These are phyloP conservation scores for Charadrius vociferus DNA, from an alignment of 2,113 vertebrate species.

Conservation along the genomic window DNA sequence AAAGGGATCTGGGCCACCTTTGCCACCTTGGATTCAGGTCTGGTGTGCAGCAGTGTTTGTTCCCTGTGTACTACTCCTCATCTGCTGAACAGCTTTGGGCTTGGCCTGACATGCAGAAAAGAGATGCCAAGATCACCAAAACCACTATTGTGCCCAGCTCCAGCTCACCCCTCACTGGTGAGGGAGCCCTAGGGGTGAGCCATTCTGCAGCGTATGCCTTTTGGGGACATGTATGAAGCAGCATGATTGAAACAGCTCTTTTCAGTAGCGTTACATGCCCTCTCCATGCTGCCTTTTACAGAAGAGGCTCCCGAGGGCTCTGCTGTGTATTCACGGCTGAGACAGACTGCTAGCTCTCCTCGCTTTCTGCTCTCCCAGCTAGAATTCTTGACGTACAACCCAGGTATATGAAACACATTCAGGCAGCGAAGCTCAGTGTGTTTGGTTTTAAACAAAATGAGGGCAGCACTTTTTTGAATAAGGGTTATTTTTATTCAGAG, in stretches of 20 bases:
- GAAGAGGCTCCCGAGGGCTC: background rate
- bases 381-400: background rate
- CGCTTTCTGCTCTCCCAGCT: background rate
- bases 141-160: rapidly evolving
- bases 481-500: background rate
- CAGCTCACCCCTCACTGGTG: rapidly evolving
- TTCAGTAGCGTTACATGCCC: background rate
- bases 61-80: background rate
- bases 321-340: background rate
- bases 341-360: background rate
- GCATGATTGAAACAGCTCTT: background rate
- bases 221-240: background rate
- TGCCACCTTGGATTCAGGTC: background rate
- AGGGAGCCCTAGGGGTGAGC: background rate
- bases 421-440: rapidly evolving
- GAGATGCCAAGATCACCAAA: background rate
- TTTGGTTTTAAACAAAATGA: background rate
- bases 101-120: background rate
- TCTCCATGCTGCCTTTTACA: background rate
- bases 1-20: background rate
- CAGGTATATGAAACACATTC: background rate
- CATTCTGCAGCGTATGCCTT: rapidly evolving
- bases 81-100: background rate
- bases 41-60: too few relatives aligned
- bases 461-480: rapidly evolving